Evolutionary conservation across 1,140 invertebrate species (phyloP), one percentile per base, ranked within the genome.

Genomic region (Apis cerana): DNA sequence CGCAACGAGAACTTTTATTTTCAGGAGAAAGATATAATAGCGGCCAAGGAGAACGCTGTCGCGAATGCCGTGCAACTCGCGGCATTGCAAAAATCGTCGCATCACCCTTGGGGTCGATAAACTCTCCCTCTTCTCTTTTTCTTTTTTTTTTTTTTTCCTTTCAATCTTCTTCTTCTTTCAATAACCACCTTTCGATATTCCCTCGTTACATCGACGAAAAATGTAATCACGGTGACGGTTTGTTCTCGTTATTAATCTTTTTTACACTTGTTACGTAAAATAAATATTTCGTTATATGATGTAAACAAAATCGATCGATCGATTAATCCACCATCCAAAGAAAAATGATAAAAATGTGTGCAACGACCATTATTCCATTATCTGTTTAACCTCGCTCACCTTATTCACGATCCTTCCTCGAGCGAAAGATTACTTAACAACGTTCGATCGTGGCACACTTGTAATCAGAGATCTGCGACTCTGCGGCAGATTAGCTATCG

Each of bases 11-110:
- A 23, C 3, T 33, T 10, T 15, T 12, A 56, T 74, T 75, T 50
- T 7, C 54, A 94, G 93, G 90, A 88, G 65, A 93, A 90, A 61
- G 92, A 94, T 72, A 85, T 94, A 48, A 80, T 93, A 27, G 93
- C 92, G 17, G 92, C 92, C 1, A 94, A 94, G 84, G 92, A 94
- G 87, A 92, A 94, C 62, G 91, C 91, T 10, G 92, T 94, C 13
- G 92, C 92, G 13, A 89, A 90, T 23, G 93, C 93, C 1, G 84
- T 94, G 1, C 92, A 93, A 50, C 88, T 92, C 23, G 85, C 89
- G 4, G 90, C 88, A 5, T 78, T 74, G 43, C 83, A 90, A 70
- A 94, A 92, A 72, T 80, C 88, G 1, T 27, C 71, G 59, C 91
- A 92, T 82, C 90, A 89, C 72, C 89, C 92, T 21, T 94, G 93